Conservation (phyloP, 2,113 vertebrate genomes). For the Glaucomys volans region DNA sequence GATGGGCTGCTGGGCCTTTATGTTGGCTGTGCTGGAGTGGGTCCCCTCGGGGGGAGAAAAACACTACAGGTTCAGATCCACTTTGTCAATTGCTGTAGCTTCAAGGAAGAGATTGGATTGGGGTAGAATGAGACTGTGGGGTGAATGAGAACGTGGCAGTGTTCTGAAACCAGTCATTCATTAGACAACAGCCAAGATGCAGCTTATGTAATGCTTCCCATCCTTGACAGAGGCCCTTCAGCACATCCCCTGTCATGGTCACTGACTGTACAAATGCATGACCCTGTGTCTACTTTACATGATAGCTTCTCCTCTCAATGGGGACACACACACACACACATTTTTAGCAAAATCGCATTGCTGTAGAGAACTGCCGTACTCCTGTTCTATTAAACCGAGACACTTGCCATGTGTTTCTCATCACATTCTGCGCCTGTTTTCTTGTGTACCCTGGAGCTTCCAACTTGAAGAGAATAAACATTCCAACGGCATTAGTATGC, state of each 20-base stretch:
- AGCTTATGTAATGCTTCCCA: not conserved
- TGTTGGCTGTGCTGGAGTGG: not conserved
- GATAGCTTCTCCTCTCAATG: constrained; percentile 6
- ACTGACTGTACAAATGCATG: not conserved
- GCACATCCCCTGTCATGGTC: not conserved
- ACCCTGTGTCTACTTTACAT: not conserved
- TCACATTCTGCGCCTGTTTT: constrained; percentile 62
- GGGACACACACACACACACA: not conserved
- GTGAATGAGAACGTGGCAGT: not conserved
- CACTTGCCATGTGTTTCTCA: constrained; percentile 75
- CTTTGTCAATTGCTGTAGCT: not conserved
- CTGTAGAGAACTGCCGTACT: constrained; percentile 7
- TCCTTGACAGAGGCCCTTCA: not conserved
- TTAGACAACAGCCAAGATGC: not conserved
- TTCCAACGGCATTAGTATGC: constrained; percentile 74
- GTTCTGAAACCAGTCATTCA: not conserved
- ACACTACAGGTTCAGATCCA: not conserved
- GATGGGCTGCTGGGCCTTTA: not conserved
- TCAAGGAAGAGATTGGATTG: not conserved
- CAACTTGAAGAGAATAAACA: constrained; percentile 71
- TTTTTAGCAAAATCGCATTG: not conserved
- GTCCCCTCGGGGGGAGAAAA: not conserved
- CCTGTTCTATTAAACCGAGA: constrained; percentile 46
- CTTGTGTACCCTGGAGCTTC: constrained; percentile 71
- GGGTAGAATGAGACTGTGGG: not conserved